Conservation (phyloP, 2,888 invertebrate species). For the Callyntrura guangdongensis region DNA sequence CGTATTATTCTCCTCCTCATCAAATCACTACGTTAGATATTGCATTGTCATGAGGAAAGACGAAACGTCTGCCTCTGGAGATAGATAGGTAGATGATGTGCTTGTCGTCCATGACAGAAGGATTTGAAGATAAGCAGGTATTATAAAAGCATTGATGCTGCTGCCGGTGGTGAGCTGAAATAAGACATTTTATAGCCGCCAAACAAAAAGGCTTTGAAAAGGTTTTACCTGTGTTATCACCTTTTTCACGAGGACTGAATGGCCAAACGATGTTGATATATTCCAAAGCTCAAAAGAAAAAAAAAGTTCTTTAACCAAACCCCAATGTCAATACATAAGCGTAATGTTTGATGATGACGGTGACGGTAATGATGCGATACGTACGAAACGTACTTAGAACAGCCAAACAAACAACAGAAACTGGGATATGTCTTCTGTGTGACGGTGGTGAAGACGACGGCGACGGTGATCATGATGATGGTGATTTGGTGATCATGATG, state of each 20-base stretch:
- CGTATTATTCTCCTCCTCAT: neutral
- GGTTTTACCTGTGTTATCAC: conserved; percentile 67
- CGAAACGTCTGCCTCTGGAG: conserved; percentile 5
- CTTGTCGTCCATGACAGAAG: neutral
- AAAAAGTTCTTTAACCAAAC: neutral
- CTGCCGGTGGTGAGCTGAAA: neutral
- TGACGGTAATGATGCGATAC: conserved; percentile 22
- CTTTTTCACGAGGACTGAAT: conserved; percentile 54
- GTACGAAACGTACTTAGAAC: neutral
- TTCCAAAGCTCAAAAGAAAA: neutral
- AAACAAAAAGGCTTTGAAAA: conserved; percentile 60
- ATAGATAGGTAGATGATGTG: neutral
- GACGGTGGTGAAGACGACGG: neutral
- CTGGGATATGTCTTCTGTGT: neutral
- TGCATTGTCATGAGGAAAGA: conserved; percentile 1
- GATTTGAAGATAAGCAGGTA: neutral
- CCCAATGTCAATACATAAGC: conserved; percentile 52
- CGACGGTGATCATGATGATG: neutral
- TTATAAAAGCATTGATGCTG: neutral
- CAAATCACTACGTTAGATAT: neutral
- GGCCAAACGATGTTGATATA: conserved; percentile 46
- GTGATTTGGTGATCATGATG: conserved; percentile 5
- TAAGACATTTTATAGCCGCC: conserved; percentile 51
- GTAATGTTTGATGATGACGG: conserved; percentile 35
- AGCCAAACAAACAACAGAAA: conserved; percentile 10